A percentile compares a stretch with the other conserved stretches of the same genome.
Evolutionary conservation across 2,113 vertebrate species (phyloP).

Genomic region (Notarius quadriscutis): DNA sequence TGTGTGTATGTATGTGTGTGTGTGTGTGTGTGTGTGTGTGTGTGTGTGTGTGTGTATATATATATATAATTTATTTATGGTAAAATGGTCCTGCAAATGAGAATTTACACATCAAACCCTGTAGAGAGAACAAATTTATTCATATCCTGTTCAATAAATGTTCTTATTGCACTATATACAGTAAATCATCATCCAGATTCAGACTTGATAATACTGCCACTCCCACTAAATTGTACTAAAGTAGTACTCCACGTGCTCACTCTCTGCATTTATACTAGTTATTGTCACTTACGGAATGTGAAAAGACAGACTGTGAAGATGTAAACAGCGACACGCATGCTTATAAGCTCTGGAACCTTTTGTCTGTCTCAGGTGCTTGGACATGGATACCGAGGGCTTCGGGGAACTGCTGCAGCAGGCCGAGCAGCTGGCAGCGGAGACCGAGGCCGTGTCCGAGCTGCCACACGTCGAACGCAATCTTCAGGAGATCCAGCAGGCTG

Average conservation of each 20-base stretch:
- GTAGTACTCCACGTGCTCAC: neutral
- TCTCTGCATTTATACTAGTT: neutral
- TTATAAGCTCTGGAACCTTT: neutral
- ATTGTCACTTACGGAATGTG: neutral
- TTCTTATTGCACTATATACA: neutral
- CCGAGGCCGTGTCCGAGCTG: slow-evolving; percentile 91
- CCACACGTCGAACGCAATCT: slow-evolving; percentile 94
- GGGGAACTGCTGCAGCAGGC: slow-evolving; percentile 97
- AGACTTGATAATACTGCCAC: neutral
- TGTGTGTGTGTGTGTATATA: too few relatives aligned
- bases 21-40: too few relatives aligned
- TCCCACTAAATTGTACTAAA: neutral
- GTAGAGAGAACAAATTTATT: neutral
- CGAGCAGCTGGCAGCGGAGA: slow-evolving; percentile 95
- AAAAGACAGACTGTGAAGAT: neutral
- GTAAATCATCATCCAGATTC: neutral
- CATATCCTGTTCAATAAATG: neutral
- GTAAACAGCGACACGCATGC: neutral
- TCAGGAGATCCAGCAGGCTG: slow-evolving; percentile 94
- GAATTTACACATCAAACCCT: neutral
- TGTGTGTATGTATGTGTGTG: too few relatives aligned
- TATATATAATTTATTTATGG: too few relatives aligned
- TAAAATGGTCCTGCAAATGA: neutral
- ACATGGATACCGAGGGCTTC: slow-evolving; percentile 93
- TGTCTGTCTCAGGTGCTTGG: slow-evolving; percentile 33